Percentiles rank a stretch among this genome's conserved stretches.
phyloP scores from a whole-genome alignment of 2,797 vertebrate genomes.

The Smutsia gigantea region DNA sequence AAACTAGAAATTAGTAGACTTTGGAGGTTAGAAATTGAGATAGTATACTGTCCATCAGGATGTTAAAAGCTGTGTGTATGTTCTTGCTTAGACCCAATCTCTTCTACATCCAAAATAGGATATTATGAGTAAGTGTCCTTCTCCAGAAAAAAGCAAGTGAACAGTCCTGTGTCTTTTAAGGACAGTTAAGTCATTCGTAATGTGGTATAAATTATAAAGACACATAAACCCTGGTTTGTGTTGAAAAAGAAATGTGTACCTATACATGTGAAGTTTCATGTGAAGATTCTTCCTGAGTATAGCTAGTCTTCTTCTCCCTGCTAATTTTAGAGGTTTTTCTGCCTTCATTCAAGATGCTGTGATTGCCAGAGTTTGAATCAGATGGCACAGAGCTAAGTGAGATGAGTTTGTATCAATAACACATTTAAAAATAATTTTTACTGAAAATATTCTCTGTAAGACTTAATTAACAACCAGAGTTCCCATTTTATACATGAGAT shows the following conservation, averaged over 20 bases:
- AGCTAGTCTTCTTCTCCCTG: not conserved
- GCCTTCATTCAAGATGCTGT: slow-evolving; percentile 30
- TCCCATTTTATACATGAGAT: slow-evolving; percentile 8
- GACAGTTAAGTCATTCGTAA: not conserved
- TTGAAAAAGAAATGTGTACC: not conserved
- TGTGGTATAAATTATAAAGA: not conserved
- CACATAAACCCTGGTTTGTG: not conserved
- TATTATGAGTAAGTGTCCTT: not conserved
- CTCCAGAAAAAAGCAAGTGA: not conserved
- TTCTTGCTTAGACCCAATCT: not conserved
- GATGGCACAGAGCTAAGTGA: not conserved
- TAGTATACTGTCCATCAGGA: no score
- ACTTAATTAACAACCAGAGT: slow-evolving; percentile 35
- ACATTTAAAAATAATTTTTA: slow-evolving; percentile 55
- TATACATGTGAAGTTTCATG: not conserved
- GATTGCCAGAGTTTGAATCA: not conserved
- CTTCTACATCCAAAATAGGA: not conserved
- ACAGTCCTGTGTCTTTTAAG: not conserved
- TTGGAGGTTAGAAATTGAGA: not conserved
- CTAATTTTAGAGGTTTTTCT: slow-evolving; percentile 42
- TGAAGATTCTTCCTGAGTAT: not conserved
- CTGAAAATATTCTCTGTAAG: slow-evolving; percentile 42
- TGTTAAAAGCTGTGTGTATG: not conserved
- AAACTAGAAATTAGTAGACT: not conserved
- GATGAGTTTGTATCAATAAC: not conserved